Evolutionary conservation across 2,797 vertebrate genomes (phyloP).

Genomic region (Galagoides demidoff): DNA sequence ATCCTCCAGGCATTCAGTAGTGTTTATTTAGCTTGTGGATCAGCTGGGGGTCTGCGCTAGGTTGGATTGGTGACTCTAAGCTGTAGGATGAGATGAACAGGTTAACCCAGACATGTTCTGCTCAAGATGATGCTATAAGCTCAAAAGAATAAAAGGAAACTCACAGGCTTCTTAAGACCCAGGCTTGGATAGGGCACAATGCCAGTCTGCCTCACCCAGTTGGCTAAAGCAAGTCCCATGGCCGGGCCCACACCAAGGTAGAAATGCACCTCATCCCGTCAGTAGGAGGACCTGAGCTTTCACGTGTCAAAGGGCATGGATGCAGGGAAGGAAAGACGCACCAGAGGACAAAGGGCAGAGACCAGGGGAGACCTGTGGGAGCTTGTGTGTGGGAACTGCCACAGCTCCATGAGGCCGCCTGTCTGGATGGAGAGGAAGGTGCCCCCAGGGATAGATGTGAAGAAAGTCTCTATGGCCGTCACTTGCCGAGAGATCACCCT

Average conservation of each 20-base stretch:
- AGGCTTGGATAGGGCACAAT: neutral
- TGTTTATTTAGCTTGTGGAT: neutral
- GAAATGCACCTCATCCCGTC: neutral
- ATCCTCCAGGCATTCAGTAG: neutral
- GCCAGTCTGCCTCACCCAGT: neutral
- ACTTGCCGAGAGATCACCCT: neutral
- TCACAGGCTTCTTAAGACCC: neutral
- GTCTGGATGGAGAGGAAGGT: neutral
- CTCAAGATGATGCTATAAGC: neutral
- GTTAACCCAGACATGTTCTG: neutral
- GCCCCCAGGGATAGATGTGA: no score
- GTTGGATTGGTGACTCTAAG: neutral
- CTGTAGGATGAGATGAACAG: neutral
- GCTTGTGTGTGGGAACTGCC: rapidly evolving
- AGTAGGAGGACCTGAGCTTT: neutral
- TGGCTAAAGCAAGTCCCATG: neutral
- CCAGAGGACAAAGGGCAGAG: neutral
- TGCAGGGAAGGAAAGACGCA: no score
- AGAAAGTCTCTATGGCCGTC: neutral
- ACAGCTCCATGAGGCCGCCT: neutral
- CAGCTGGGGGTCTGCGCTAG: neutral
- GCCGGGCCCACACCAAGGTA: neutral
- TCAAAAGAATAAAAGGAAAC: neutral
- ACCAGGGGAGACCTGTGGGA: neutral
- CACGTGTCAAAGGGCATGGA: neutral